Conservation (phyloP, 35 echinoderm and acorn worm species). For the Heliocidaris erythrogramma region DNA sequence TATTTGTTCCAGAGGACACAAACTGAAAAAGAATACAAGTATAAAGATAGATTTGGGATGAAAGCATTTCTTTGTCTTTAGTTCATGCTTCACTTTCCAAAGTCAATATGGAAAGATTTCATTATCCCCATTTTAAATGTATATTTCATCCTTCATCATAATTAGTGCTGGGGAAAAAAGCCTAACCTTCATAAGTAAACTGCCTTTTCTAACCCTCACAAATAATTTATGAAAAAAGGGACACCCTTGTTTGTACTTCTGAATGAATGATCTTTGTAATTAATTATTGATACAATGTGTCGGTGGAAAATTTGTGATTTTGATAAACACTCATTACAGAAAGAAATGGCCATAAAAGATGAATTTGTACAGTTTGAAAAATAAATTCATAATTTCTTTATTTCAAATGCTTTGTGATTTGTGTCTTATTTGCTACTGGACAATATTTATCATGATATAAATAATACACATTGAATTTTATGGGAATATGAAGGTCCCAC, state of each 20-base stretch:
- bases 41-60: too few relatives aligned
- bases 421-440: not conserved
- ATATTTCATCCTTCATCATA: not conserved
- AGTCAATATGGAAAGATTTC: not conserved
- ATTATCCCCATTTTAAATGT: not conserved
- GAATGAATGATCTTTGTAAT: not conserved
- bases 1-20: not conserved
- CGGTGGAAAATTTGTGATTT: not conserved
- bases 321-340: too few relatives aligned
- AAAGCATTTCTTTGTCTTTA: too few relatives aligned
- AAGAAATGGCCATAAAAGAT: not conserved
- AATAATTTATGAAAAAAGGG: not conserved
- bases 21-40: not conserved
- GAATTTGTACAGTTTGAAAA: slow-evolving; percentile 16
- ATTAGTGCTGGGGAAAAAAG: not conserved
- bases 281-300: too few relatives aligned
- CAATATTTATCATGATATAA: too few relatives aligned
- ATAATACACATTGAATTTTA: too few relatives aligned
- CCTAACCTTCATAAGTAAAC: not conserved
- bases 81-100: not conserved
- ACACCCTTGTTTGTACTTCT: not conserved
- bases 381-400: not conserved
- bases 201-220: not conserved
- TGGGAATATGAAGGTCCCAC: not conserved
- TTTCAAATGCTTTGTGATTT: not conserved